phyloP scores from a whole-genome alignment of 1,140 invertebrate species.

The Matsumurasca onukii region DNA sequence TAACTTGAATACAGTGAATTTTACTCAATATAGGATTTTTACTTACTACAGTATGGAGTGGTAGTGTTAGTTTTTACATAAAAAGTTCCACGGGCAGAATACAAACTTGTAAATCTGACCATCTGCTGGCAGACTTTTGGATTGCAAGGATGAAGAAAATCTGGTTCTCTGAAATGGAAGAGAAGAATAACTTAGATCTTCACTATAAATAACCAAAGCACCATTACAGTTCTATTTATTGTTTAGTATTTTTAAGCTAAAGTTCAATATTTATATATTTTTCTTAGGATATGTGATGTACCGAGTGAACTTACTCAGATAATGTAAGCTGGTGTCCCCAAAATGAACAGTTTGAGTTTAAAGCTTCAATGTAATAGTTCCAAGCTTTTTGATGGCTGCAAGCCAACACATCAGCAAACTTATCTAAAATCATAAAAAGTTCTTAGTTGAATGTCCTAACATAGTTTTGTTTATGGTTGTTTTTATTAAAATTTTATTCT shows the following conservation, averaged over 20 bases:
- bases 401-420: neutral
- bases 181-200: constrained; percentile 24
- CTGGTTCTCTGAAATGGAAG: constrained; percentile 8
- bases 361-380: constrained; percentile 24
- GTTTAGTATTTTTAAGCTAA: neutral
- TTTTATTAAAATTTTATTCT: no score
- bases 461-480: no score
- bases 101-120: constrained; percentile 30
- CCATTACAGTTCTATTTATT: neutral
- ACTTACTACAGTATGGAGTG: constrained; percentile 34
- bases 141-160: constrained; percentile 18
- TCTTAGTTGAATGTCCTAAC: no score
- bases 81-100: constrained; percentile 38
- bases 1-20: neutral
- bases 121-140: constrained; percentile 35
- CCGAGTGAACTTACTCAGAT: neutral
- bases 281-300: neutral
- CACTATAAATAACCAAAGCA: neutral
- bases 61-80: constrained; percentile 29
- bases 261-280: neutral
- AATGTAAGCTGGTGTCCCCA: constrained; percentile 15
- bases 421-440: no score
- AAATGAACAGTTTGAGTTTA: constrained; percentile 21
- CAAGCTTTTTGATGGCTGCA: constrained; percentile 20
- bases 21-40: constrained; percentile 2